Evolutionary conservation across 1,140 invertebrate species (phyloP), one percentile per base, ranked within the genome.

Genomic region (Drosophila kikkawai): DNA sequence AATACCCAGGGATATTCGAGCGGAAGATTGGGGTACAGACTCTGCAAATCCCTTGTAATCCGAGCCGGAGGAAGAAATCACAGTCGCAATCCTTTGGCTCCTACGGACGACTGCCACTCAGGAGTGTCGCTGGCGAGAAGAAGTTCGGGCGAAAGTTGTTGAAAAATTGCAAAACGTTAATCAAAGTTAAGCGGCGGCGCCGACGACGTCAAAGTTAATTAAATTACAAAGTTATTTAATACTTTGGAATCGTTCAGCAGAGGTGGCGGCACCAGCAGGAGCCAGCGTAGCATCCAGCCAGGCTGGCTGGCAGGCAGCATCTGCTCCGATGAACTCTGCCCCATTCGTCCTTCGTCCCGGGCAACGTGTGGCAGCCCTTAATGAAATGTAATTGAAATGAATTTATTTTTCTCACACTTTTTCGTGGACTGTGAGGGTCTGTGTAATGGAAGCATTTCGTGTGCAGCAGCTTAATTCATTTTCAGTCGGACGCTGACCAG

Each of bases 171-270:
- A 76, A 81, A 81, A 90, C 86, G 85, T 90, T 90, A 90, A 90
- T 90, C 85, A 90, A 91, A 90, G 86, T 90, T 90, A 90, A 90
- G 86, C 85, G 81, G 66, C 75, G 69, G 66, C 69, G 68, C 36
- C 75, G 75, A 79, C 75, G 75, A 79, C 85, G 81, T 90, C 85
- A 90, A 90, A 90, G 86, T 90, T 88, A 90, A 90, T 90, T 90
- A 90, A 90, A 90, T 90, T 90, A 90, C 85, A 90, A 88, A 88
- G 85, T 90, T 90, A 90, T 90, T 90, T 90, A 90, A 90, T 90
- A 90, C 85, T 85, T 82, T 90, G 71, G 79, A 82, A 88, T 80
- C 71, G 82, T 76, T 75, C 57, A 57, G 71, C n/a, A 36, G 36
- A 29, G 44, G 19, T 17, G 36, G 37, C 41, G 59, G 39, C 53